Evolutionary conservation across 2,797 vertebrate genomes (phyloP), one percentile per base, ranked within the genome.

Genomic region (Glyptemys insculpta): DNA sequence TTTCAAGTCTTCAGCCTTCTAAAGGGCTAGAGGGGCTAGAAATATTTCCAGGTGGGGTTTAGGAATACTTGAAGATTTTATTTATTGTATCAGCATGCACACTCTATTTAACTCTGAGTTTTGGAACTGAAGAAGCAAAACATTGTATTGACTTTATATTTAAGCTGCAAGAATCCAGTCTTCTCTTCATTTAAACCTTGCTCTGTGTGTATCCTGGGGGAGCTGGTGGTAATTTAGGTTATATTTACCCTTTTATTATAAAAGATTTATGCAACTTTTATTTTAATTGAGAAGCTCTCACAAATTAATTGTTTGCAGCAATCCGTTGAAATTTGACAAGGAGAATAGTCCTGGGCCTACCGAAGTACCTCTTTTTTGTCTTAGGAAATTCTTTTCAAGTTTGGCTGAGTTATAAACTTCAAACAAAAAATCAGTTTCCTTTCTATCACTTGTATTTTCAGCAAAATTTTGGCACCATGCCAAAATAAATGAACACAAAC

Each of bases 281-380:
- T 72, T 72, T 72, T 37, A 68, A 81, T 57, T 62, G 25, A 78
- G 79, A 57, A 52, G 79, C 83, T 88, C 14, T 89, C 54, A 19
- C 0, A 3, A 90, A 86, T 14, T 3, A 5, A 29, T 82, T 90
- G 12, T 79, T 91, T 91, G 27, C 76, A 89, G 19, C 49, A 37
- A 59, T 6, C 44, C 92, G 81, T 90, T 57, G 87, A 91, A 85
- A 14, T 9, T 62, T 15, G 56, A 79, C 56, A 68, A 14, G 12
- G 53, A 88, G 50, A 93, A 96, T 16, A 68, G 10, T 83, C 19
- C 87, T 81, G 81, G 50, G 88, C 27, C 81, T 85, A 81, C 90
- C 44, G 54, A 93, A 86, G 56, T 79, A 83, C 31, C 76, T 93
- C 29, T 41, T 79, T 27, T 83, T 2, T 80, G 92, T 57, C 54